Percentiles rank a stretch among this genome's conserved stretches.
These are phyloP conservation scores for Pseudoips prasinana DNA, from an alignment of 2,888 invertebrate genomes.

Conservation along the genomic window DNA sequence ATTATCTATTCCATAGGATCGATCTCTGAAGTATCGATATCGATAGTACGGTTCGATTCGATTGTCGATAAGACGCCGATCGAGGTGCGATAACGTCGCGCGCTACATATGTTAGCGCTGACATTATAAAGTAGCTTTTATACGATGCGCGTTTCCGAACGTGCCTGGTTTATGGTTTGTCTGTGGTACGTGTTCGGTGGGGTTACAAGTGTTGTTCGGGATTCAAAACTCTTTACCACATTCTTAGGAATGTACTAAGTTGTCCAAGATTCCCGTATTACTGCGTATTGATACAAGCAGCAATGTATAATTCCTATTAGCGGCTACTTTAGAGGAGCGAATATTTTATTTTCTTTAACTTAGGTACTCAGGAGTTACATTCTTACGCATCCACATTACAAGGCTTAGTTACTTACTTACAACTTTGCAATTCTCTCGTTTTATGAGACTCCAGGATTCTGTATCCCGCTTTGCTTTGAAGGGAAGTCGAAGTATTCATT, in stretches of 20 bases:
- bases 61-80: slow-evolving; percentile 62
- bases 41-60: slow-evolving; percentile 51
- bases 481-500: too few relatives aligned
- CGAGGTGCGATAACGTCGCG: slow-evolving; percentile 55
- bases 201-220: slow-evolving; percentile 32
- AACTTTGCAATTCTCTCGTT: too few relatives aligned
- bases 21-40: slow-evolving; percentile 52
- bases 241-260: not conserved
- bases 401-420: too few relatives aligned
- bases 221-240: slow-evolving; percentile 21
- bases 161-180: slow-evolving; percentile 44
- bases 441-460: too few relatives aligned
- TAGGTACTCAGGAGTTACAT: too few relatives aligned
- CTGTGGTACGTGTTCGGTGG: slow-evolving; percentile 22
- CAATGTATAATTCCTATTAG: too few relatives aligned
- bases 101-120: slow-evolving; percentile 61
- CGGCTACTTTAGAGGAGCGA: too few relatives aligned
- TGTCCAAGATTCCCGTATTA: not conserved
- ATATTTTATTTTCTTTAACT: too few relatives aligned
- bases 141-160: slow-evolving; percentile 40
- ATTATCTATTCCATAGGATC: slow-evolving; percentile 42
- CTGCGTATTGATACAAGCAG: too few relatives aligned
- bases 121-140: slow-evolving; percentile 62
- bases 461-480: too few relatives aligned
- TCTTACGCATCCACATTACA: too few relatives aligned